These are phyloP conservation scores for Trematocara caparti DNA, from an alignment of 2,797 vertebrate genomes.

Conservation along the genomic window DNA sequence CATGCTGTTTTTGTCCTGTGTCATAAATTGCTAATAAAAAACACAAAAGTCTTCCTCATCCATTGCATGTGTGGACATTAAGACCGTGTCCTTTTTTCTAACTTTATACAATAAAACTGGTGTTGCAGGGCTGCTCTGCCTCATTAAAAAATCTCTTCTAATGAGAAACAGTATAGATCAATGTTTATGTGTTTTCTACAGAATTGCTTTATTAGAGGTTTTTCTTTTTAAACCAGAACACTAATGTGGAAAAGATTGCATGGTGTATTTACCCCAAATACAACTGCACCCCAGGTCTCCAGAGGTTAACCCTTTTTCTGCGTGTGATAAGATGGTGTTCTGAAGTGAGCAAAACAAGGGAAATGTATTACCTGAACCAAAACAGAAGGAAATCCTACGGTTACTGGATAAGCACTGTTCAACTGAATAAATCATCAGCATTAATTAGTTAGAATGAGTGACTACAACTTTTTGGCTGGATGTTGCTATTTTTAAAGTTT, in stretches of 20 bases:
- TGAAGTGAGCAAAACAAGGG: background rate
- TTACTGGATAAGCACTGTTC: background rate
- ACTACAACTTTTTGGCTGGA: background rate
- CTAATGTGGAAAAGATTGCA: background rate
- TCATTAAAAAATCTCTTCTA: background rate
- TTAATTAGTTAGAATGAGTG: background rate
- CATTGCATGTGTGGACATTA: background rate
- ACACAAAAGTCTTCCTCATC: background rate
- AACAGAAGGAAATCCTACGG: background rate
- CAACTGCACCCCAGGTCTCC: background rate
- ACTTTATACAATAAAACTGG: background rate
- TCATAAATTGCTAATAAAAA: background rate
- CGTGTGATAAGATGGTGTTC: background rate
- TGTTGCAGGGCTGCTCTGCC: background rate
- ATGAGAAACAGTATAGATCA: background rate
- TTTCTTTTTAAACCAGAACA: background rate
- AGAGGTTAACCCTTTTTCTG: background rate
- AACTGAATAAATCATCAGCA: background rate
- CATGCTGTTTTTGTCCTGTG: background rate
- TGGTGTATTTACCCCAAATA: background rate
- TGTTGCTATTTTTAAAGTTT: background rate
- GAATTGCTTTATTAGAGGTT: background rate
- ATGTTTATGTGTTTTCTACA: background rate
- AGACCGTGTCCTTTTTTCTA: background rate
- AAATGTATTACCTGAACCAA: background rate